Evolutionary conservation across 2,888 invertebrate species (phyloP).

Genomic region (Yponomeuta cagnagella): DNA sequence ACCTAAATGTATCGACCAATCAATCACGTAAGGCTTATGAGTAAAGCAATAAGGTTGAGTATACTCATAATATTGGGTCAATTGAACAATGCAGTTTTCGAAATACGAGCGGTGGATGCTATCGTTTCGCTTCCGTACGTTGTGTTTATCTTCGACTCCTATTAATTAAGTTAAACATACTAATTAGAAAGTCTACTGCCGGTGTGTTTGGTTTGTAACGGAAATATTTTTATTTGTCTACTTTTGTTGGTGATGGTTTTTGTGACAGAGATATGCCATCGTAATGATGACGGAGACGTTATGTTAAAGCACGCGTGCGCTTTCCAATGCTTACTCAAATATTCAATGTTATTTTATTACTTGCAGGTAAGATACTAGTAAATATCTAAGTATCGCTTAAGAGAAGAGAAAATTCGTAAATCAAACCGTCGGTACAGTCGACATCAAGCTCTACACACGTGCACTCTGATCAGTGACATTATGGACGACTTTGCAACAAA

Average conservation of each 20-base stretch:
- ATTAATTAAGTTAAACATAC: conserved; percentile 1
- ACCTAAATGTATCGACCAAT: neutral
- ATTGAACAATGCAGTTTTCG: conserved; percentile 10
- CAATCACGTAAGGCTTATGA: neutral
- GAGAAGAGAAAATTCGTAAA: too few species aligned
- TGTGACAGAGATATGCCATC: too few species aligned
- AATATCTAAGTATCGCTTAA: too few species aligned
- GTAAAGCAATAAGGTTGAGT: neutral
- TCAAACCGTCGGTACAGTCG: too few species aligned
- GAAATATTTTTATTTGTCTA: neutral
- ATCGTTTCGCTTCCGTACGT: conserved; percentile 6
- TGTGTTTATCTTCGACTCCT: conserved; percentile 5
- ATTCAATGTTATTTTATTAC: too few species aligned
- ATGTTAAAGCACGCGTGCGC: too few species aligned
- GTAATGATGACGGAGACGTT: too few species aligned
- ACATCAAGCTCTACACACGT: too few species aligned
- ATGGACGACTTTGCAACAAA: too few species aligned
- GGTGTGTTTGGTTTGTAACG: neutral
- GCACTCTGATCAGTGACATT: too few species aligned
- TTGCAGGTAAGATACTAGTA: too few species aligned
- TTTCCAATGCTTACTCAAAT: too few species aligned
- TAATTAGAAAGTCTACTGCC: conserved; percentile 9
- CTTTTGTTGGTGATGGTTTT: neutral
- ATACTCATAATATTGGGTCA: neutral
- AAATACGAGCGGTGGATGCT: neutral